Conservation (phyloP, 2,888 invertebrate species). For the Dicranocentrus wangi region DNA sequence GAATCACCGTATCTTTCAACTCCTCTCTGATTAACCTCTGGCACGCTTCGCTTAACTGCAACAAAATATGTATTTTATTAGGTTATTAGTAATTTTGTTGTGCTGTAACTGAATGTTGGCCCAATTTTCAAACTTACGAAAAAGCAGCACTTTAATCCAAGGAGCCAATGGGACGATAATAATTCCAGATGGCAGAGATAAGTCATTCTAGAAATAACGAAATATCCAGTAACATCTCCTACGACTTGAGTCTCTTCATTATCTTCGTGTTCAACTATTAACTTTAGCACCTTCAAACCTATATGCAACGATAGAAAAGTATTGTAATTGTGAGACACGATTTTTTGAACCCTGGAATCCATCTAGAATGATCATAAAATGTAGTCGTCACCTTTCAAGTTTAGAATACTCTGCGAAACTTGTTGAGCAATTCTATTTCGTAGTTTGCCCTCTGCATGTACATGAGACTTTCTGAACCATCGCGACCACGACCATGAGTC, state of each 20-base stretch:
- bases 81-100: not conserved
- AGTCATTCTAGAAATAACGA: slow-evolving; percentile 1
- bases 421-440: no score
- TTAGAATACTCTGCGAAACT: no score
- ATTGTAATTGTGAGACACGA: not conserved
- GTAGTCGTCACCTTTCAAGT: no score
- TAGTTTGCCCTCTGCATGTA: no score
- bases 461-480: no score
- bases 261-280: slow-evolving; percentile 43
- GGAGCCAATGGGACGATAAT: slow-evolving; percentile 21
- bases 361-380: no score
- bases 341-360: no score
- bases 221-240: slow-evolving; percentile 27
- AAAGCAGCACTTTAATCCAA: slow-evolving; percentile 26
- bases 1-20: slow-evolving; percentile 19
- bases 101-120: no score
- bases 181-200: slow-evolving; percentile 22
- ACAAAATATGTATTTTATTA: not conserved
- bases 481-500: no score
- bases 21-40: not conserved
- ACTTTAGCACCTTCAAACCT: slow-evolving; percentile 29
- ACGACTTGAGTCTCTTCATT: slow-evolving; percentile 8
- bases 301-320: not conserved
- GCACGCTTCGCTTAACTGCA: slow-evolving; percentile 30
- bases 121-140: slow-evolving; percentile 36